These are phyloP conservation scores for Halictus quadricinctus DNA, from an alignment of 2,888 invertebrate species.

Conservation along the genomic window DNA sequence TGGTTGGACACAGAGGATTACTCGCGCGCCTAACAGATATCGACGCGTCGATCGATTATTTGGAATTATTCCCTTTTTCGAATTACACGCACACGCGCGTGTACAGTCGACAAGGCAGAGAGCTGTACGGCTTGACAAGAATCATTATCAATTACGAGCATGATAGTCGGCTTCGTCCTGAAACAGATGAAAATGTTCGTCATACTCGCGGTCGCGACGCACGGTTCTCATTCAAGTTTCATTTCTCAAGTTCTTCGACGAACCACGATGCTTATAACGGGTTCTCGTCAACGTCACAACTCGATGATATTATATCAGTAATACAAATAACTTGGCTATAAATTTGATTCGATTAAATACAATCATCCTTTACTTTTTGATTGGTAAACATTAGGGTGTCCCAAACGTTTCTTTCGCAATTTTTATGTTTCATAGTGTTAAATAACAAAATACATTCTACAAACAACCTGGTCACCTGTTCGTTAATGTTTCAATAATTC, in stretches of 20 bases:
- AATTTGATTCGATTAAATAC: too few species aligned
- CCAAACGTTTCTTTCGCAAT: too few species aligned
- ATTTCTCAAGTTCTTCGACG: background rate
- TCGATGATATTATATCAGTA: background rate
- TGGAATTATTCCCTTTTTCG: background rate
- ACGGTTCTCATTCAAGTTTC: background rate
- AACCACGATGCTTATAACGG: too few species aligned
- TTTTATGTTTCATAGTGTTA: too few species aligned
- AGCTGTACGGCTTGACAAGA: slow-evolving; percentile 59
- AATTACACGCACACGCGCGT: slow-evolving; percentile 52
- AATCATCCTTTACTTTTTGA: too few species aligned
- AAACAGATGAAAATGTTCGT: slow-evolving; percentile 80
- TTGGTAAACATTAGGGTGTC: too few species aligned
- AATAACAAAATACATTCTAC: too few species aligned
- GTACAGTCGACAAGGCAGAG: slow-evolving; percentile 58
- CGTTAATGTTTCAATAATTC: too few species aligned
- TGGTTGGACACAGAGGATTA: background rate
- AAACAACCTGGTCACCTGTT: too few species aligned
- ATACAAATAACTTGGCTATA: background rate
- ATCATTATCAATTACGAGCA: slow-evolving; percentile 62
- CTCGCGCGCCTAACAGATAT: too few species aligned
- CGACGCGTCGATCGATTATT: background rate
- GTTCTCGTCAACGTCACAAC: too few species aligned
- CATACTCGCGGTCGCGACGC: slow-evolving; percentile 63
- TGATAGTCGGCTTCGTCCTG: slow-evolving; percentile 80